Conservation (phyloP, 1,140 invertebrate species). For the Orchestia grillus region DNA sequence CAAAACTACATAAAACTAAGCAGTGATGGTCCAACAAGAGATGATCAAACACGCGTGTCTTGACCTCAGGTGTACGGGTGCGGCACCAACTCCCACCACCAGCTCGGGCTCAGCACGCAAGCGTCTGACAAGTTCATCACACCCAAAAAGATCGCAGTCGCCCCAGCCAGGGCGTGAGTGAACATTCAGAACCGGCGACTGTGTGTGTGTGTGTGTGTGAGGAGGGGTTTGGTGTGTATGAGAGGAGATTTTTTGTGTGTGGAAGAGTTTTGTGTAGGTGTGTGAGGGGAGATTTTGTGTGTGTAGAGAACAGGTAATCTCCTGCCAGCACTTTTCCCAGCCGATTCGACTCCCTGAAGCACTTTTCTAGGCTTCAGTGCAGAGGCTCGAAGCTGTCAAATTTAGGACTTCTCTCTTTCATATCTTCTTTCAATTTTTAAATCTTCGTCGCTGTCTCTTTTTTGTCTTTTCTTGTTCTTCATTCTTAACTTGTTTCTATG, state of each 20-base stretch:
- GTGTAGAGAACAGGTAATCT: too few species aligned
- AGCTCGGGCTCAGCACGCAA: not conserved
- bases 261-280: too few species aligned
- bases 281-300: too few species aligned
- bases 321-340: not conserved
- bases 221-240: not conserved
- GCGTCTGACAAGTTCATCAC: not conserved
- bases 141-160: not conserved
- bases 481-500: not conserved
- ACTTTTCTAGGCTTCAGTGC: not conserved
- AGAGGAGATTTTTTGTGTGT: too few species aligned
- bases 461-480: too few species aligned
- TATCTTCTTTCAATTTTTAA: too few species aligned
- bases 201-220: not conserved
- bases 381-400: not conserved
- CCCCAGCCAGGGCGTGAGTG: not conserved
- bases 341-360: not conserved
- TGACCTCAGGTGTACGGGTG: not conserved
- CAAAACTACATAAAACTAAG: too few species aligned
- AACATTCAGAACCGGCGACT: too few species aligned
- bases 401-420: too few species aligned
- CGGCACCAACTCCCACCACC: slow-evolving; percentile 19
- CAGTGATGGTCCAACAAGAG: too few species aligned
- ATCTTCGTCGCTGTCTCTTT: too few species aligned
- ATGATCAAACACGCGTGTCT: not conserved